Evolutionary conservation across 2,113 vertebrate genomes (phyloP), one percentile per base, ranked within the genome.

Genomic region (Eubucco bourcierii): DNA sequence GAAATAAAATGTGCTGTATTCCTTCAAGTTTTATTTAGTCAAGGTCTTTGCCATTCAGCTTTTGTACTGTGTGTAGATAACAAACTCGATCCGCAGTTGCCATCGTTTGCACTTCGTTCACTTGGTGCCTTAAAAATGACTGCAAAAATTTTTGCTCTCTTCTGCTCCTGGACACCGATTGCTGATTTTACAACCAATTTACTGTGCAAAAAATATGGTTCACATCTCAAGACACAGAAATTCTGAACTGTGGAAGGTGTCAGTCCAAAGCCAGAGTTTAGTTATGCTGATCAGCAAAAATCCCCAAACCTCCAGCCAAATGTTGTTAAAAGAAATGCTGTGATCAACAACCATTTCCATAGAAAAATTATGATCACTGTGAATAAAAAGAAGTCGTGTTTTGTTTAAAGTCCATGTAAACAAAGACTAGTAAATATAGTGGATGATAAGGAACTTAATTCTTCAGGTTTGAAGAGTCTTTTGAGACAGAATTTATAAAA

Each of bases 171-270:
- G 78, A 81, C 61, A 78, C 63, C 80, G 61, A 15, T 56, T 75
- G n/a, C 66, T 87, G 59, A 81, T 94, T 91, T 88, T 81, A 53
- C 44, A 84, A 77, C 59, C 63, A 76, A 86, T 94, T 93, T 88
- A 46, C 58, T 86, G 61, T 55, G 44, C 37, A 93, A 72, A 95
- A 56, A 94, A 29, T 93, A 53, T 44, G 58, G 41, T 78, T 94
- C n/a, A 72, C 68, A 37, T 86, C 44, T 53, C 78, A 80, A 80
- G 75, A 66, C 77, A 37, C 16, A 87, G 79, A 77, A 87, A 78
- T 75, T 76, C 53, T 53, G 70, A 81, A 50, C 17, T 0, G 1
- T 61, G n/a, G 33, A 80, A 41, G 24, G 4, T 66, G n/a, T 85
- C 76, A 67, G 24, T 61, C 77, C 52, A 81, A 95, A 84, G 83